These are phyloP conservation scores for Pseudolaguvia tuberculata DNA, from an alignment of 2,113 vertebrate genomes.

Conservation along the genomic window DNA sequence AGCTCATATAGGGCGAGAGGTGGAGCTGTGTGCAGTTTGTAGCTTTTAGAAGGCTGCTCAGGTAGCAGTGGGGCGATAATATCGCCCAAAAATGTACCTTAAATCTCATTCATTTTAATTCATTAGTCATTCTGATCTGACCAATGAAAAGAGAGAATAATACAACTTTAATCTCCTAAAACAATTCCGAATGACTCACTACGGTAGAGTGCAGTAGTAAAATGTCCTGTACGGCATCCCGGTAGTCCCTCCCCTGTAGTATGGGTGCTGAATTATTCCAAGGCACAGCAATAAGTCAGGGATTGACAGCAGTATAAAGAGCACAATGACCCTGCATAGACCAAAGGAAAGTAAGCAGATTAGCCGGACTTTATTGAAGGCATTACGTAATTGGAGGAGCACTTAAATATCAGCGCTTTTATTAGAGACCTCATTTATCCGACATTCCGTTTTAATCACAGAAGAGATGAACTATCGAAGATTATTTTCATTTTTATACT, in stretches of 20 bases:
- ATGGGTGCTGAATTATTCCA: slow-evolving; percentile 36
- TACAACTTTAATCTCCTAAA: slow-evolving; percentile 44
- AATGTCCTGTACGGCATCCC: slow-evolving; percentile 41
- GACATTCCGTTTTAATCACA: slow-evolving; percentile 8
- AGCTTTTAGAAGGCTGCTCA: too few species aligned
- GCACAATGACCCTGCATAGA: slow-evolving; percentile 30
- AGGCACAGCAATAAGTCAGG: slow-evolving; percentile 35
- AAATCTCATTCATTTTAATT: too few species aligned
- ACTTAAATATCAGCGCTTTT: slow-evolving; percentile 35
- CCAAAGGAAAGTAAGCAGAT: slow-evolving; percentile 14
- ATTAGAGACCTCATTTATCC: slow-evolving; percentile 16
- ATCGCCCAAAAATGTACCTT: too few species aligned
- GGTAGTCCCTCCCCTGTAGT: slow-evolving; percentile 23
- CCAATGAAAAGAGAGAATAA: slow-evolving; percentile 32
- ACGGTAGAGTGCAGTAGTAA: slow-evolving; percentile 24
- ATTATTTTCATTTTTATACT: slow-evolving; percentile 5
- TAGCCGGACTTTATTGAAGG: slow-evolving; percentile 25
- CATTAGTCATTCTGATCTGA: too few species aligned
- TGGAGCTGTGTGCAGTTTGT: too few species aligned
- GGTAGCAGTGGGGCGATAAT: too few species aligned
- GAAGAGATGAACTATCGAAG: slow-evolving; percentile 10
- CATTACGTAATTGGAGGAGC: slow-evolving; percentile 45
- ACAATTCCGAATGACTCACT: slow-evolving; percentile 34
- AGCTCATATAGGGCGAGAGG: too few species aligned
- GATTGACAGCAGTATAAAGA: slow-evolving; percentile 34